Evolutionary conservation across 2,113 vertebrate genomes (phyloP).

Genomic region (Notarius quadriscutis): DNA sequence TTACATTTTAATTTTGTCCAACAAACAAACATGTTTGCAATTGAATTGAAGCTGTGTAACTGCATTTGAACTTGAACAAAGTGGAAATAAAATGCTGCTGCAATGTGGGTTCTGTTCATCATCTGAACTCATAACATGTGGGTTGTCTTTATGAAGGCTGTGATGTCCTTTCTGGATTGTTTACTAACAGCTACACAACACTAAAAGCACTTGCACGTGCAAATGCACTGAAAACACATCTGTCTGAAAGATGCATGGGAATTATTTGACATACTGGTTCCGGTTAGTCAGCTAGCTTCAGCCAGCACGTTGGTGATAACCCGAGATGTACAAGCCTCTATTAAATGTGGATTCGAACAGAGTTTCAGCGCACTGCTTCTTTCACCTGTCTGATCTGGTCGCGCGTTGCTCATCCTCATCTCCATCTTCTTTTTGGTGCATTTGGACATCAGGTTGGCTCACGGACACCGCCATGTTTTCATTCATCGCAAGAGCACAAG

Average conservation of each 20-base stretch:
- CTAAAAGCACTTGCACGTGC: not conserved
- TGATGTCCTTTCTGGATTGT: no score
- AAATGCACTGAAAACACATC: not conserved
- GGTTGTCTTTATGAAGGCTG: no score
- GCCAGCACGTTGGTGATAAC: not conserved
- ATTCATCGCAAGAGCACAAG: conserved; percentile 55
- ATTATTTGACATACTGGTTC: not conserved
- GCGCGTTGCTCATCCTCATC: conserved; percentile 59
- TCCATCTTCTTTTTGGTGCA: conserved; percentile 46
- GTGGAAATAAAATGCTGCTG: no score
- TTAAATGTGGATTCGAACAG: not conserved
- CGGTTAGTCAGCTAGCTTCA: not conserved
- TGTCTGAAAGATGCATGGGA: no score
- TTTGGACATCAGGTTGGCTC: conserved; percentile 39
- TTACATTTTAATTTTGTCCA: no score
- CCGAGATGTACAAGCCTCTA: not conserved
- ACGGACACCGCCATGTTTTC: conserved; percentile 60
- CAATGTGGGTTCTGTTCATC: no score
- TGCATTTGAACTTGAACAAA: no score
- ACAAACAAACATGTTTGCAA: no score
- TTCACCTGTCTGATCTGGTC: conserved; percentile 69
- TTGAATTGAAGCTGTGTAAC: no score
- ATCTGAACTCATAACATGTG: no score
- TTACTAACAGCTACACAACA: not conserved
- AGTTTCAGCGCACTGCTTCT: not conserved